Base-by-base conservation (phyloP, 2,797 vertebrate species). In the Melanotaenia pygmaea region DNA sequence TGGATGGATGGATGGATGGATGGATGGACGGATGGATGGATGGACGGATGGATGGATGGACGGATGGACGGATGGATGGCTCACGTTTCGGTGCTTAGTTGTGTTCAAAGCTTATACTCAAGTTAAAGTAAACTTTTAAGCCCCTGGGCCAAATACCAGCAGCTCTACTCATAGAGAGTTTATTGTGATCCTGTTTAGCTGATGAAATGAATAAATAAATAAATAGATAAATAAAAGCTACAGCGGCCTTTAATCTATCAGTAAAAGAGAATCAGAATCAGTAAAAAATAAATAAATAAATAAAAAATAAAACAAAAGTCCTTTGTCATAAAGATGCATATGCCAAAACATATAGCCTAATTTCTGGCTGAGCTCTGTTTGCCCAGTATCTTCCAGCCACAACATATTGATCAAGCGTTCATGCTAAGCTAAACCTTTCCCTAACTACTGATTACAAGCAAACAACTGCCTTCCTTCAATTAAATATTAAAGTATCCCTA, bases 21-120 rank as follows among this genome's bases (percentile, higher is more conserved):
- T 1, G 14, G 40, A 43, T 16, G 40, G 40, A 43, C 11, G 40
- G 40, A 43, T 43, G 40, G 40, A 16, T 38, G 37, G 37, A 38
- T 38, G 37, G 37, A 38, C 1, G 8, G 37, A 10, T 13, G 37
- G 37, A 38, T 10, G 37, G 37, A 12, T 38, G 37, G 37, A 38
- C 13, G 37, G 37, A 38, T 38, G 37, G 37, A 38, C 13, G 37
- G 37, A 38, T 38, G 37, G 37, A 38, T 38, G 37, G 37, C 13
- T 77, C 68, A 62, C 64, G 43, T 64, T 63, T 22, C 22, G 2
- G 53, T 64, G 14, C 43, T 38, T 28, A 0, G 16, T 37, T 45
- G 53, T 26, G 40, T 35, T 67, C 30, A 60, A 61, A 72, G 35
- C 34, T 50, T 30, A 58, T 57, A 59, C 64, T 53, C 59, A 54